Base-by-base conservation (phyloP, 92 coral and sea anemone species). In the Actinernus sp. region DNA sequence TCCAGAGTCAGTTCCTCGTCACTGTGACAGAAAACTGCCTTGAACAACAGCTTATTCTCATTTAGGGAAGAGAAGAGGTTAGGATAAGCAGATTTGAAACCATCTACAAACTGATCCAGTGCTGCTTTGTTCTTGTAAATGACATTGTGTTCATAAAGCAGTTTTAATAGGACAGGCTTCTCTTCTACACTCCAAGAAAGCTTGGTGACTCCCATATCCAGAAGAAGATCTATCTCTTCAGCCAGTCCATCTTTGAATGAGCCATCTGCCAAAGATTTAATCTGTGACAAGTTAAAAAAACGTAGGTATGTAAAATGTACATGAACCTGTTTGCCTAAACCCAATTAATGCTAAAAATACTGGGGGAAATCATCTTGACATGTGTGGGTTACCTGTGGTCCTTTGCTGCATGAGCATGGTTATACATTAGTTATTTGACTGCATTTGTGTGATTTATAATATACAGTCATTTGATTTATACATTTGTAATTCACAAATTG, bases 111-210 rank as follows among this genome's bases (percentile, higher is more conserved):
- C 51, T 59, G 79, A 59, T 71, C 79, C 21, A 71, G 48, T 31
- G 79, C 53, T 40, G 79, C 79, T 49, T 71, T 71, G 79, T 53
- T 58, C 7, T 27, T 24, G 79, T 24, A 46, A 27, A 71, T 71
- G 26, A 33, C 68, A 26, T 58, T 27, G 40, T 58, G 79, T 38
- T 71, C 79, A 71, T 50, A 46, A 46, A 71, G 57, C 46, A 58
- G 47, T 37, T 33, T 25, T 27, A 58, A 23, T 10, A 71, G 44
- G 33, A 47, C 23, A 58, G 67, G 48, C 60, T 47, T 58, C 64
- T 71, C 79, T 61, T 71, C 58, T 11, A 25, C 59, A 22, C 30
- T 71, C 68, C 79, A 71, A 4, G 27, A 31, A 7, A 68, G 63
- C 32, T 68, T 68, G 22, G 75, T 36, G 53, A 68, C 24, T 14